Percentiles rank a stretch among this genome's conserved stretches.
Evolutionary conservation across 2,888 invertebrate genomes (phyloP).

Genomic region (Emmelina monodactyla): DNA sequence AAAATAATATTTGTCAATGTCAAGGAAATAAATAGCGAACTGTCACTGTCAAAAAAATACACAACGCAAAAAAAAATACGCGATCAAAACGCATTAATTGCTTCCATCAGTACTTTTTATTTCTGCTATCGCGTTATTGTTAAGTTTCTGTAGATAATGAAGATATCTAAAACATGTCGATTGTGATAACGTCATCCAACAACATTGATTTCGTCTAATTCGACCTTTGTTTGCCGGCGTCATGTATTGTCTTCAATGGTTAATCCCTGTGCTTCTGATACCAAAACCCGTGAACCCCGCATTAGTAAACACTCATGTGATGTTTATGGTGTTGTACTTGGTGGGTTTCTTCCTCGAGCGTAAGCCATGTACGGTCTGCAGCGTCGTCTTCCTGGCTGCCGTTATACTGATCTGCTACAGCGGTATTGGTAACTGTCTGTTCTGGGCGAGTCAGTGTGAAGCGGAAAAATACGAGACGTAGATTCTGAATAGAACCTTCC

Average conservation of each 20-base stretch:
- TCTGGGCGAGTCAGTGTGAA: constrained; percentile 87
- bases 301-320: constrained; percentile 93
- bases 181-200: constrained; percentile 23
- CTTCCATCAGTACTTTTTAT: too few relatives aligned
- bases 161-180: constrained; percentile 38
- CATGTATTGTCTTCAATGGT: constrained; percentile 98
- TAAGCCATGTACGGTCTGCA: constrained; percentile 96
- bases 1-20: too few relatives aligned
- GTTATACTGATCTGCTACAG: constrained; percentile 96
- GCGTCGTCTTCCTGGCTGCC: constrained; percentile 91
- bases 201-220: constrained; percentile 21
- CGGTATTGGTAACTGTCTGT: constrained; percentile 93
- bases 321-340: constrained; percentile 96
- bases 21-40: too few relatives aligned
- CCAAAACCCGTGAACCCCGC: constrained; percentile 98
- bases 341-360: constrained; percentile 96
- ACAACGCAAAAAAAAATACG: too few relatives aligned
- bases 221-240: constrained; percentile 25
- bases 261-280: constrained; percentile 95
- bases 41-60: too few relatives aligned
- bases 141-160: constrained; percentile 22
- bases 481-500: constrained; percentile 22
- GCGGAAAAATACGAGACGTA: constrained; percentile 66
- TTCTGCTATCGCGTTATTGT: too few relatives aligned
- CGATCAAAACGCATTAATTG: too few relatives aligned